Evolutionary conservation across 2,797 vertebrate genomes (phyloP).

Genomic region (Crocidura indochinensis): DNA sequence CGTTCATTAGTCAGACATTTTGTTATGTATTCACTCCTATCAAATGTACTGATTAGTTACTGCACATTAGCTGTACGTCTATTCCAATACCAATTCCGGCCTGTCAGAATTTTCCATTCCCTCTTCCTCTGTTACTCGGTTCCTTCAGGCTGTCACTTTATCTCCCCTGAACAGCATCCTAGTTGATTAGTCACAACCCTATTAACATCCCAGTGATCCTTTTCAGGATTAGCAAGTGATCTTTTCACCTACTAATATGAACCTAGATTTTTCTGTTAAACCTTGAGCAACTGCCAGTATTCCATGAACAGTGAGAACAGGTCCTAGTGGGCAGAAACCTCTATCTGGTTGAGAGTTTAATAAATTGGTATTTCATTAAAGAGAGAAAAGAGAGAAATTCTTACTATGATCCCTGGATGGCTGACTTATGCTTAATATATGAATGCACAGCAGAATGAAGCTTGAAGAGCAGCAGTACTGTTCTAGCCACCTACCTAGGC

Average conservation of each 20-base stretch:
- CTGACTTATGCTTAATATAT: background rate
- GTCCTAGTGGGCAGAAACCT: background rate
- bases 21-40: background rate
- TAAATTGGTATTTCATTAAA: no score
- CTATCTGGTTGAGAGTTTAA: background rate
- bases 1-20: background rate
- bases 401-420: background rate
- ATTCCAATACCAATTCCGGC: background rate
- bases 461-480: background rate
- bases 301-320: background rate
- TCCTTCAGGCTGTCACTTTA: background rate
- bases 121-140: background rate
- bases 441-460: background rate
- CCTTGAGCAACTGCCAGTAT: rapidly evolving
- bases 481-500: background rate
- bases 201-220: background rate
- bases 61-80: background rate
- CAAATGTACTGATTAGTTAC: background rate
- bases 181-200: background rate
- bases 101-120: background rate
- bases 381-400: background rate
- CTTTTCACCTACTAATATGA: background rate
- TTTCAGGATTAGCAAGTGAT: background rate
- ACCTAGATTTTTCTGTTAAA: background rate
- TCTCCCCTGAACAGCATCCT: background rate